These are phyloP conservation scores for Rhynchonycteris naso DNA, from an alignment of 2,797 vertebrate species.

Conservation along the genomic window DNA sequence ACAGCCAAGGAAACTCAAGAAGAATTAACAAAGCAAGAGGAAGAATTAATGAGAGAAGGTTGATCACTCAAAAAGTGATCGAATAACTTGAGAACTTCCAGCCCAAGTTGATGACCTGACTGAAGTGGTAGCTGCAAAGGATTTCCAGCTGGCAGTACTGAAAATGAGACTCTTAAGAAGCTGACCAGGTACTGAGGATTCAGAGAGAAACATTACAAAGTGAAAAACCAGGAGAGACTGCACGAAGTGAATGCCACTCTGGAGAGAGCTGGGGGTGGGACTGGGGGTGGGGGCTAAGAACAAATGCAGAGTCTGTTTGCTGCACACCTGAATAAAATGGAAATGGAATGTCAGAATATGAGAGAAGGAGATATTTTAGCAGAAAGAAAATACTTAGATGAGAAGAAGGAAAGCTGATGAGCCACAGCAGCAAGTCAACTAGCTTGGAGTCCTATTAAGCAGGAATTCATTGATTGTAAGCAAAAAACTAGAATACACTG, in stretches of 20 bases:
- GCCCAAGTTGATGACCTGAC: slow-evolving; percentile 95
- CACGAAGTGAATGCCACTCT: slow-evolving; percentile 90
- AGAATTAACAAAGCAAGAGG: slow-evolving; percentile 92
- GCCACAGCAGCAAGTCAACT: slow-evolving; percentile 92
- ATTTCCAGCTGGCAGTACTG: slow-evolving; percentile 95
- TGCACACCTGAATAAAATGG: slow-evolving; percentile 90
- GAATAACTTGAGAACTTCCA: slow-evolving; percentile 89
- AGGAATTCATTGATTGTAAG: slow-evolving; percentile 96
- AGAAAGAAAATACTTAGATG: slow-evolving; percentile 91
- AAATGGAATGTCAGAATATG: slow-evolving; percentile 93
- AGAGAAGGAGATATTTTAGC: slow-evolving; percentile 91
- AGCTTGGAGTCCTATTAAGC: slow-evolving; percentile 90
- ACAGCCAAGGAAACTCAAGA: slow-evolving; percentile 95
- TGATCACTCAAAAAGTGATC: slow-evolving; percentile 93
- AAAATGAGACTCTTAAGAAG: slow-evolving; percentile 95
- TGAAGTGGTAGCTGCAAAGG: slow-evolving; percentile 94
- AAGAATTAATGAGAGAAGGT: slow-evolving; percentile 92
- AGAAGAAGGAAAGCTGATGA: slow-evolving; percentile 91
- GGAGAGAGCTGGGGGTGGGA: slow-evolving; percentile 90
- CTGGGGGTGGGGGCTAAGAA: slow-evolving; percentile 90
- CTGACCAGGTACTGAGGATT: slow-evolving; percentile 93
- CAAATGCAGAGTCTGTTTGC: slow-evolving; percentile 97
- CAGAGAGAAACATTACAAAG: slow-evolving; percentile 91
- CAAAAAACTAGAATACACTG: slow-evolving; percentile 97
- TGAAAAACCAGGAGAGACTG: slow-evolving; percentile 94